Conservation (phyloP, 1,140 invertebrate species). For the Oryzaephilus surinamensis region DNA sequence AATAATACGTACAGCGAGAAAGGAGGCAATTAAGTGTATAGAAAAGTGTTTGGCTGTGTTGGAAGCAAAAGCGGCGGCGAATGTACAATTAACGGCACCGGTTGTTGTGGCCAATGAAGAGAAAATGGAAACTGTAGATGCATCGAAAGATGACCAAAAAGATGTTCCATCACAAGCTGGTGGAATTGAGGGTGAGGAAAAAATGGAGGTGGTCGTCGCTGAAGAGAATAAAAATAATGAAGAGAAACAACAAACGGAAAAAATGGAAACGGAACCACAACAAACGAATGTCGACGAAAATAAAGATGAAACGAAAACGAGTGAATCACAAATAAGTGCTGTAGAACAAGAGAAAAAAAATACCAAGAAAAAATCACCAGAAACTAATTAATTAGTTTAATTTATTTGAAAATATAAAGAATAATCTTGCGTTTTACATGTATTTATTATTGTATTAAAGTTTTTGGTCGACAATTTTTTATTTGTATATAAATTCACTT, state of each 20-base stretch:
- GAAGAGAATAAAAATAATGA: conserved; percentile 1
- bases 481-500: too few relatives aligned
- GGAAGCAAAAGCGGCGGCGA: conserved; percentile 57
- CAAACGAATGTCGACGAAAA: not conserved
- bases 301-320: conserved; percentile 4
- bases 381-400: too few relatives aligned
- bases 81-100: conserved; percentile 19
- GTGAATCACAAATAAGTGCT: not conserved
- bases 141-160: conserved; percentile 1
- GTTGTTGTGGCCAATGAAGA: conserved; percentile 5
- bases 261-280: conserved; percentile 7
- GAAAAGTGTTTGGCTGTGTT: conserved; percentile 73
- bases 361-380: conserved; percentile 9
- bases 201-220: not conserved
- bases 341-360: conserved; percentile 5
- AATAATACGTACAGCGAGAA: conserved; percentile 72
- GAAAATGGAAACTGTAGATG: conserved; percentile 10
- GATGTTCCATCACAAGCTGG: conserved; percentile 1
- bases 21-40: conserved; percentile 79
- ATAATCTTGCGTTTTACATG: too few relatives aligned
- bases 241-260: conserved; percentile 7
- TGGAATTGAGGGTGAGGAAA: not conserved
- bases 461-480: too few relatives aligned
- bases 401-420: too few relatives aligned
- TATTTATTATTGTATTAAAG: too few relatives aligned